Conservation (phyloP, 2,797 vertebrate species). For the Tolypeutes matacus region DNA sequence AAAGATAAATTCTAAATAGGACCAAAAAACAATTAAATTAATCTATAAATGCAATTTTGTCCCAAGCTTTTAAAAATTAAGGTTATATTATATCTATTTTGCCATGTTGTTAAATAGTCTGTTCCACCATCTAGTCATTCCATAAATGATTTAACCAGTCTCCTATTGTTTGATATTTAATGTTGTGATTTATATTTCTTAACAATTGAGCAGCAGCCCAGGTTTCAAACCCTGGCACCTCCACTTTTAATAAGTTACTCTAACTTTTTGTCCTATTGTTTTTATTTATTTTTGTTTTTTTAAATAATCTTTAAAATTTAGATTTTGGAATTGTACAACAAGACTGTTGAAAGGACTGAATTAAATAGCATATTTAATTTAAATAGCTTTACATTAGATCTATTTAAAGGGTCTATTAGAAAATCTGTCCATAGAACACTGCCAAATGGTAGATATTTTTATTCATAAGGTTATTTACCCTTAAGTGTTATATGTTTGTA, state of each 20-base stretch:
- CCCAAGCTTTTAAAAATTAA: constrained; percentile 45
- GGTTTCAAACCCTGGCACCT: neutral
- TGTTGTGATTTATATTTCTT: constrained; percentile 18
- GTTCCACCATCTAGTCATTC: neutral
- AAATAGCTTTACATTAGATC: neutral
- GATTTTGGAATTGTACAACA: neutral
- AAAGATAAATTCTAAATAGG: neutral
- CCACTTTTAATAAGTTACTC: neutral
- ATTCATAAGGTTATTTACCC: neutral
- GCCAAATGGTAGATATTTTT: constrained; percentile 9
- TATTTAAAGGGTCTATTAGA: neutral
- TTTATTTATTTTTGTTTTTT: neutral
- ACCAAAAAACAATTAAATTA: constrained; percentile 54
- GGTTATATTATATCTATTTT: neutral
- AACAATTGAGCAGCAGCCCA: constrained; percentile 31
- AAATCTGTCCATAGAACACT: neutral
- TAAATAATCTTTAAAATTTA: neutral
- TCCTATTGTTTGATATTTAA: neutral
- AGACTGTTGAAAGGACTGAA: neutral
- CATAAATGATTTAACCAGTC: neutral
- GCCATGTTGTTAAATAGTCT: constrained; percentile 54
- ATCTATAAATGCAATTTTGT: neutral
- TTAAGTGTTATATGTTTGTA: neutral
- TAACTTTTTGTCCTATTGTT: neutral
- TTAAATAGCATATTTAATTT: neutral